These are phyloP conservation scores for Diplosoma virens DNA, from an alignment of 23 tunicate species.

Conservation along the genomic window DNA sequence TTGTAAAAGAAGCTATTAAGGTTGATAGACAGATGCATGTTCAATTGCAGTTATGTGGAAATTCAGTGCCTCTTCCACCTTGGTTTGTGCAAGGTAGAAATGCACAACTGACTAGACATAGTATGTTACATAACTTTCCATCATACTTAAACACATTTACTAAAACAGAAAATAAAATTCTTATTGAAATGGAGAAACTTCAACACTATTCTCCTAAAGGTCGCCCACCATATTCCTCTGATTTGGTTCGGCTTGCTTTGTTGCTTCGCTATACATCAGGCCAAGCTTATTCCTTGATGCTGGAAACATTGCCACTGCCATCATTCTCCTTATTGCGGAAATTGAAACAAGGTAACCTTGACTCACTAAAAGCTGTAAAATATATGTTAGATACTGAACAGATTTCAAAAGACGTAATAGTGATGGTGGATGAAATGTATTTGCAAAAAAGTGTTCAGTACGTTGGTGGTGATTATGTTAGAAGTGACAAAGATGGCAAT, in stretches of 20 bases:
- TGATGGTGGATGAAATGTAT: conserved; percentile 24
- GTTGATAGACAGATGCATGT: conserved; percentile 3
- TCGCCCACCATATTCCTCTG: conserved; percentile 25
- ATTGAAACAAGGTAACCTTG: conserved; percentile 11
- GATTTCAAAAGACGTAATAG: conserved; percentile 3
- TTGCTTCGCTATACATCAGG: conserved; percentile 26
- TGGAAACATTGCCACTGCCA: conserved; percentile 17
- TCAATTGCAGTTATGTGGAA: not conserved
- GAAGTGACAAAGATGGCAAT: conserved; percentile 2
- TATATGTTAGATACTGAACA: too few relatives aligned
- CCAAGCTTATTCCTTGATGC: conserved; percentile 13
- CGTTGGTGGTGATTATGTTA: not conserved
- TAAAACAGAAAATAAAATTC: too few relatives aligned
- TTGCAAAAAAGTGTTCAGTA: conserved; percentile 22
- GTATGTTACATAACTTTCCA: too few relatives aligned
- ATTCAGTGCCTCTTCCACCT: not conserved
- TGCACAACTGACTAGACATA: too few relatives aligned
- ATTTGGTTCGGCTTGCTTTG: conserved; percentile 2
- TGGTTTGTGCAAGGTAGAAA: not conserved
- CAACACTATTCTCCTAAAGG: conserved; percentile 7
- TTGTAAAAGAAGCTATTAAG: not conserved
- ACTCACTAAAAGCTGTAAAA: conserved; percentile 26
- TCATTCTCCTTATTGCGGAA: conserved; percentile 14
- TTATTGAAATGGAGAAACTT: too few relatives aligned
- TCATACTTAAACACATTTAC: too few relatives aligned